A percentile compares a stretch with the other conserved stretches of the same genome.
Conservation (phyloP, 2,113 vertebrate species). For the Craseonycteris thonglongyai region DNA sequence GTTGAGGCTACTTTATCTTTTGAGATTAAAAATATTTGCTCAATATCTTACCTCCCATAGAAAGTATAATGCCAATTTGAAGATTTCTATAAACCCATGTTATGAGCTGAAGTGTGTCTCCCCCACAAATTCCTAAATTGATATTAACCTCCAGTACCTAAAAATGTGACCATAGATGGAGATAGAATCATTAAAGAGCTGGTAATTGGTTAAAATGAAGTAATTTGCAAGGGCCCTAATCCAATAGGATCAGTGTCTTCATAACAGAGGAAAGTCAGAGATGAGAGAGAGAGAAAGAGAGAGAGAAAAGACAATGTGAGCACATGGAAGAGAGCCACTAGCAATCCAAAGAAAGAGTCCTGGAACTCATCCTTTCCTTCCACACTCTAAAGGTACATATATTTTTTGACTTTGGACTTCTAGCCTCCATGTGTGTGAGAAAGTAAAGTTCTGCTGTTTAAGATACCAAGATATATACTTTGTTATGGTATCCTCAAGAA, state of each 20-base stretch:
- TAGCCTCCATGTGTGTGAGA: neutral
- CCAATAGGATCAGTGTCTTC: neutral
- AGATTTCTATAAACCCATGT: neutral
- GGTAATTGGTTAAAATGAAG: neutral
- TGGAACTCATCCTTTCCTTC: neutral
- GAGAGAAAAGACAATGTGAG: rapidly evolving
- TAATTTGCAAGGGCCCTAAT: neutral
- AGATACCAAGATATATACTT: neutral
- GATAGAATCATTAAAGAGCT: neutral
- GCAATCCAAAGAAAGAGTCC: neutral
- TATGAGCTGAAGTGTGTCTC: neutral
- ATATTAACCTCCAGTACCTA: neutral
- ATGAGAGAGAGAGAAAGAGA: no score
- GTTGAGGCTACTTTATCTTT: neutral
- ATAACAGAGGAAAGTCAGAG: neutral
- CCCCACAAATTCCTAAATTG: rapidly evolving
- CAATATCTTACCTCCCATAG: neutral
- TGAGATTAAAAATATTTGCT: neutral
- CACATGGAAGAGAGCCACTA: neutral
- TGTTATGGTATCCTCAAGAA: neutral
- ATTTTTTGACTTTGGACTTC: neutral
- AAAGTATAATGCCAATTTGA: neutral
- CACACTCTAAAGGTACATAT: neutral
- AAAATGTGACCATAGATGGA: neutral
- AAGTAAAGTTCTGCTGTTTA: neutral